Base-by-base conservation (phyloP, 2,113 vertebrate species). In the Sinocyclocheilus rhinocerous region DNA sequence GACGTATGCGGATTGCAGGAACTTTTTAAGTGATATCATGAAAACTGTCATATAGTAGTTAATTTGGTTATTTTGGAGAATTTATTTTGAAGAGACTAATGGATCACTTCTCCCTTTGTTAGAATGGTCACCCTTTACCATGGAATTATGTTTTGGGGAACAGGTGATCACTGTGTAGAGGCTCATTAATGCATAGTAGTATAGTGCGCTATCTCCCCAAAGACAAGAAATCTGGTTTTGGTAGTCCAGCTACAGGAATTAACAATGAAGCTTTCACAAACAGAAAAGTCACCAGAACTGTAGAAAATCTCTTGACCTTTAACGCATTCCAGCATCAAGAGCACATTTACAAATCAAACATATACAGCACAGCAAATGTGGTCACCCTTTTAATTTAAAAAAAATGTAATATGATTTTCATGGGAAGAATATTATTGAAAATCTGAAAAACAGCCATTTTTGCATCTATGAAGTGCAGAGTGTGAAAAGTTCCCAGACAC, bases 271-370 rank as follows among this genome's bases (percentile, higher is more conserved):
- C 12, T 33, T 63, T 72, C 36, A 84, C 24, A 81, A 83, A 69
- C 24, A 6, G 45, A 48, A 55, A 61, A 45, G 20, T 39, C n/a
- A 13, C 36, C 13, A 5, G 26, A 26, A 18, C 79, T 72, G 22
- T 55, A 70, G 20, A 11, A 24, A 67, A 88, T 33, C n/a, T 42
- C 55, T 65, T 78, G 72, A 82, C 24, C n/a, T 86, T 65, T 81
- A 83, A 50, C 63, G 75, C 75, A 73, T 52, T 52, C 57, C 69
- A 82, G 63, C 11, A 69, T 81, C 29, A 73, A 85, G 52, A 88
- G 65, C 52, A 79, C 65, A 73, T 88, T 84, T 67, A 67, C 59
- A 81, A 52, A 59, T 20, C 48, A 85, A 63, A 76, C 24, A 50
- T 20, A 22, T 13, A 65, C 39, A 55, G 81, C 65, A 36, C 81